Conservation (phyloP, 1,140 invertebrate species). For the Bombus fervidus region DNA sequence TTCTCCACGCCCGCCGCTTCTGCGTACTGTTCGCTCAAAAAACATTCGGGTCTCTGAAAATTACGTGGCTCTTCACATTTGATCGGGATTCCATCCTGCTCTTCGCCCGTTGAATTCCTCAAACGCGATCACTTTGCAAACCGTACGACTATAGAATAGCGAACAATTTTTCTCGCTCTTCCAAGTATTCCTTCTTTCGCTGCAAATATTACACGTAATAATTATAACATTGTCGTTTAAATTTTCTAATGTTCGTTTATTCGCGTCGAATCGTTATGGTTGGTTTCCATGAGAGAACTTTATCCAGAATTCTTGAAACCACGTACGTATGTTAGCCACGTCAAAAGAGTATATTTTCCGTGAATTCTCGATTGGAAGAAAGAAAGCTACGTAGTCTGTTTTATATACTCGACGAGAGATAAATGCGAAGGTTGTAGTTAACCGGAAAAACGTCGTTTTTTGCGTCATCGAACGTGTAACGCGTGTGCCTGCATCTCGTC, state of each 20-base stretch:
- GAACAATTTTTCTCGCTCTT: background rate
- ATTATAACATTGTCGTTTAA: background rate
- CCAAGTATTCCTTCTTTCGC: fast-evolving
- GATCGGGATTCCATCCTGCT: background rate
- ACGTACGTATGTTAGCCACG: background rate
- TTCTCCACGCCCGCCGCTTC: constrained; percentile 77
- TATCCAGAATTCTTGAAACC: background rate
- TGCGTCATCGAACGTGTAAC: no score
- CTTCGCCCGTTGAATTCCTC: background rate
- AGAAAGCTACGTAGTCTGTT: background rate
- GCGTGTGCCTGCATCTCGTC: background rate
- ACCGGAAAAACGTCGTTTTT: background rate
- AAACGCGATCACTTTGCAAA: background rate
- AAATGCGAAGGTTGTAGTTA: background rate
- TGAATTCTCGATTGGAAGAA: background rate
- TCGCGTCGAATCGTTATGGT: background rate
- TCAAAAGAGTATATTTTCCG: background rate
- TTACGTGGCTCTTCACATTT: constrained; percentile 35
- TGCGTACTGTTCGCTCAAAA: constrained; percentile 78
- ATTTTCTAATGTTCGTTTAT: background rate
- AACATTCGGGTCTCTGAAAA: constrained; percentile 73
- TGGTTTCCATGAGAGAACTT: background rate
- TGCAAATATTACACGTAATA: background rate
- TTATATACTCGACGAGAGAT: background rate
- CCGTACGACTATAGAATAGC: fast-evolving